Percentiles rank a stretch among this genome's conserved stretches.
These are phyloP conservation scores for Palythoa grandis DNA, from an alignment of 92 coral and sea anemone genomes.

Conservation along the genomic window DNA sequence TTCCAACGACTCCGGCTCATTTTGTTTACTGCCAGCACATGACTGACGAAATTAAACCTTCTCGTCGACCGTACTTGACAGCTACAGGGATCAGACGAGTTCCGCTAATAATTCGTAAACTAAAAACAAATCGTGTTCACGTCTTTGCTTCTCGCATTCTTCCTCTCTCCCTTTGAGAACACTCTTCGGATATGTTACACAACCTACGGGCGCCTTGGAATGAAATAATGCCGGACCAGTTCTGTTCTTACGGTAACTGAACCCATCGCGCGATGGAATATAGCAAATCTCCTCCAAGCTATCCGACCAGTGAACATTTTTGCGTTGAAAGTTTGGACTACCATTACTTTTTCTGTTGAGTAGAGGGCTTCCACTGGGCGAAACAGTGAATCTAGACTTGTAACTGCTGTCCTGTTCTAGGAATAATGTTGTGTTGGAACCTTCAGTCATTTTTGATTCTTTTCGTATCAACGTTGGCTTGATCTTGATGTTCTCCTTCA, in stretches of 20 bases:
- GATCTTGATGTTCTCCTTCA: too few species aligned
- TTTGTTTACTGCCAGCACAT: too few species aligned
- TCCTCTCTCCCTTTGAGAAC: slow-evolving; percentile 7
- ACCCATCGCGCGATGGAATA: slow-evolving; percentile 13
- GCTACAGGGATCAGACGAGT: background rate
- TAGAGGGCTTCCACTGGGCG: slow-evolving; percentile 1
- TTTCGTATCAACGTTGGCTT: background rate
- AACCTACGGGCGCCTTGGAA: background rate
- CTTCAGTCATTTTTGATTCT: background rate
- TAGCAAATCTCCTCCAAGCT: background rate
- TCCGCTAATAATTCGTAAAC: slow-evolving; percentile 8
- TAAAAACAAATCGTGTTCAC: slow-evolving; percentile 7
- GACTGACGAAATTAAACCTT: too few species aligned
- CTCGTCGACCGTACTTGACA: too few species aligned
- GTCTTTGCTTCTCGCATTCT: background rate
- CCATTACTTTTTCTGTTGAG: background rate
- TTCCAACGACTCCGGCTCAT: too few species aligned
- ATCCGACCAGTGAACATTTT: slow-evolving; percentile 30
- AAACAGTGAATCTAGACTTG: background rate
- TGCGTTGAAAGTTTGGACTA: background rate
- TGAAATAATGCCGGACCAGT: background rate
- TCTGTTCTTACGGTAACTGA: background rate
- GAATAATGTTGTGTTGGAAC: background rate
- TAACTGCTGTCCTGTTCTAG: background rate
- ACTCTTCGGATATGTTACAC: slow-evolving; percentile 8